These are phyloP conservation scores for Caenorhabditis sp. DNA, from an alignment of 2,888 invertebrate species.

Conservation along the genomic window DNA sequence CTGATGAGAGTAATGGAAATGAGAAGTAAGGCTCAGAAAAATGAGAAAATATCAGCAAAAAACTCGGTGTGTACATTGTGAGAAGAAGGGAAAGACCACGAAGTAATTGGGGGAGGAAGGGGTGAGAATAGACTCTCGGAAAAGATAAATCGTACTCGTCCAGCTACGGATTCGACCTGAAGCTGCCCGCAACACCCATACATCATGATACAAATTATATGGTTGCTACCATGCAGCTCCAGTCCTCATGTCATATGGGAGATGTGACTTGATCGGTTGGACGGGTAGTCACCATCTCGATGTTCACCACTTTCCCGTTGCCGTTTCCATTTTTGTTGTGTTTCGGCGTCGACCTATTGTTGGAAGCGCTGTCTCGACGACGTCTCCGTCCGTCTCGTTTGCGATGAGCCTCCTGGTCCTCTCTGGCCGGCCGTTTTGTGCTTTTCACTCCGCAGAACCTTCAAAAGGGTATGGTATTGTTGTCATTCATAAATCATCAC, in stretches of 20 bases:
- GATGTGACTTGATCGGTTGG: slow-evolving; percentile 29
- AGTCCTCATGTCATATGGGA: slow-evolving; percentile 65
- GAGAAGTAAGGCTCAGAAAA: neutral
- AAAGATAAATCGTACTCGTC: slow-evolving; percentile 2
- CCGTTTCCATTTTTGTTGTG: slow-evolving; percentile 35
- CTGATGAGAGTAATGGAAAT: slow-evolving; percentile 8
- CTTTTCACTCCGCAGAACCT: slow-evolving; percentile 50
- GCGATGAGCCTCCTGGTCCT: slow-evolving; percentile 42
- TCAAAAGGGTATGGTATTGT: slow-evolving; percentile 22
- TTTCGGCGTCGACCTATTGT: slow-evolving; percentile 36
- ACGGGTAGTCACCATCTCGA: slow-evolving; percentile 45
- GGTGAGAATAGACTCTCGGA: slow-evolving; percentile 5
- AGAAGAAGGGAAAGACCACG: no score
- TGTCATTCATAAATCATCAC: slow-evolving; percentile 13
- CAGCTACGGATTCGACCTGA: slow-evolving; percentile 33
- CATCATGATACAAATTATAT: slow-evolving; percentile 48
- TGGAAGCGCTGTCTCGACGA: slow-evolving; percentile 14
- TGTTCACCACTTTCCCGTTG: slow-evolving; percentile 53
- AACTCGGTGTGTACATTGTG: no score
- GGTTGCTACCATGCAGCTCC: slow-evolving; percentile 63
- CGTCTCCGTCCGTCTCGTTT: slow-evolving; percentile 27
- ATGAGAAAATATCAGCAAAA: no score
- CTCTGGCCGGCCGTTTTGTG: slow-evolving; percentile 21
- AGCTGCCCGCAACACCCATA: slow-evolving; percentile 59
- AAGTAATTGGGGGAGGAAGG: slow-evolving; percentile 18